Base-by-base conservation (phyloP, 2,888 invertebrate genomes). In the Poecilus cupreus region DNA sequence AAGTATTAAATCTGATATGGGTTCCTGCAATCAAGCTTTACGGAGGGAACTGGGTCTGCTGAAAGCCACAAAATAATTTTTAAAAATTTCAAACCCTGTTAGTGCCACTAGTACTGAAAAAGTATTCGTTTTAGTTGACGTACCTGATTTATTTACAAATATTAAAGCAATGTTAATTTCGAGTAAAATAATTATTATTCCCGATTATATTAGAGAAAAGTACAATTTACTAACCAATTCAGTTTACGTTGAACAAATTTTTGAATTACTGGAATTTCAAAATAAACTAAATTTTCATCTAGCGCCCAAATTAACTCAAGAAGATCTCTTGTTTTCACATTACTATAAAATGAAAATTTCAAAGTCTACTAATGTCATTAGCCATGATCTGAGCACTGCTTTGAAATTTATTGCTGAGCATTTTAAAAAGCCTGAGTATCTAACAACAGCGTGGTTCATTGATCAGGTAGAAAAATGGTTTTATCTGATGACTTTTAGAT, bases 361-460 rank as follows among this genome's bases (percentile, higher is more conserved):
- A 20, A 82, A 18, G 13, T 46, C 83, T 10, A 82, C 79, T 18
- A 32, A 80, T 82, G 81, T 83, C 13, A n/a, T 83, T n/a, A 76
- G 80, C 46, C 70, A 74, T 39, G 77, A 82, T 46, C 80, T 83
- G n/a, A 83, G 82, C 76, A 49, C 64, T 37, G 83, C 74, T 18
- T 72, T 83, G 13, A 54, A 75, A 43, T 83, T 72, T 54, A 37
- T 83, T 16, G 57, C 68, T 37, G 43, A 76, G 76, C 76, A 83
- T 70, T 26, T 64, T 13, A 37, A 81, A 43, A 54, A 76, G 37
- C 80, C 76, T 16, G 64, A 79, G 43, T 76, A 78, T 57, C 16
- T 64, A 43, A 84, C 83, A n/a, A 83, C 83, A 24, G 83, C 83
- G n/a, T 83, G 83, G 83, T 83, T 83, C 43, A 37, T 80, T 13